These are phyloP conservation scores for Eidolon dupreanum DNA, from an alignment of 2,797 vertebrate genomes.

Conservation along the genomic window DNA sequence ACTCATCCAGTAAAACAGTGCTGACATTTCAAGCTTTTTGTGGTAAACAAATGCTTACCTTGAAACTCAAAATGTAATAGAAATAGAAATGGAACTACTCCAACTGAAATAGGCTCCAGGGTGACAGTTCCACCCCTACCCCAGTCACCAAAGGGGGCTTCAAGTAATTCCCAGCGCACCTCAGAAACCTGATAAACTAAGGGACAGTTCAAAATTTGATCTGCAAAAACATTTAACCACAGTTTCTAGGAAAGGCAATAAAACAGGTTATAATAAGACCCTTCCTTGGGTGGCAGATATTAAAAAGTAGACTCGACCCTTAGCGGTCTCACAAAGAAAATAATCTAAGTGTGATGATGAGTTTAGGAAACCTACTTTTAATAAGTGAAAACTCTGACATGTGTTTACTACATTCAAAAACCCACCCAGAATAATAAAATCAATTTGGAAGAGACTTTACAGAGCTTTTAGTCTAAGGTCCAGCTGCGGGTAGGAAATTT, in stretches of 20 bases:
- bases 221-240: background rate
- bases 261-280: background rate
- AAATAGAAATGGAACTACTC: background rate
- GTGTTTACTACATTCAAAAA: background rate
- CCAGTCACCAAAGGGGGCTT: background rate
- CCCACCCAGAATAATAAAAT: background rate
- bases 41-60: background rate
- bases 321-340: background rate
- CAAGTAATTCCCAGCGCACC: background rate
- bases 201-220: background rate
- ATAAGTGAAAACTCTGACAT: background rate
- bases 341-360: background rate
- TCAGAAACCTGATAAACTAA: background rate
- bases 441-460: background rate
- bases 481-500: background rate
- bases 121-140: background rate
- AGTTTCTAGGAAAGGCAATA: conserved; percentile 12
- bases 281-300: background rate
- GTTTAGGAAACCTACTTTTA: conserved; percentile 27
- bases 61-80: background rate
- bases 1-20: background rate
- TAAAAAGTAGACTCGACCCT: conserved; percentile 28
- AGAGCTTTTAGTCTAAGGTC: background rate
- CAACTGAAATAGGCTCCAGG: background rate
- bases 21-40: background rate